A percentile compares a stretch with the other conserved stretches of the same genome.
Evolutionary conservation across 2,113 vertebrate species (phyloP).

Genomic region (Crotalus viridis): DNA sequence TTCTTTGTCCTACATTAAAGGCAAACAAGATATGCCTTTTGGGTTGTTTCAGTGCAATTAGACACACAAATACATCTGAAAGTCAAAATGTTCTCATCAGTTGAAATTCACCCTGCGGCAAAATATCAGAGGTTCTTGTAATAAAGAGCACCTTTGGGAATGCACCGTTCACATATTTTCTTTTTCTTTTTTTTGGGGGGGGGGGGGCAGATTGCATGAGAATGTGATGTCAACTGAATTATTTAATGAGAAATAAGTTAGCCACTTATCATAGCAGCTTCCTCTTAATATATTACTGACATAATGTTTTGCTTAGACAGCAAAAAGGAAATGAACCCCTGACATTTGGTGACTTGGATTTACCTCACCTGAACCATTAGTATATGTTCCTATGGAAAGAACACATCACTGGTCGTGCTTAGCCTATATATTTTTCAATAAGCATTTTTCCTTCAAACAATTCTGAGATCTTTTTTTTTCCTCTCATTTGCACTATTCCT

Average conservation of each 20-base stretch:
- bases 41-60: constrained; percentile 17
- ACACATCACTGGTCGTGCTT: background rate
- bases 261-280: background rate
- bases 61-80: constrained; percentile 22
- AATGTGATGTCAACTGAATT: constrained; percentile 5
- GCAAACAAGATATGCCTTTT: background rate
- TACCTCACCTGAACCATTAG: constrained; percentile 35
- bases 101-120: constrained; percentile 13
- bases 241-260: constrained; percentile 33
- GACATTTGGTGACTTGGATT: constrained; percentile 30
- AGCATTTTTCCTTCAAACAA: background rate
- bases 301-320: background rate
- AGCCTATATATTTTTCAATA: background rate
- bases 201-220: background rate
- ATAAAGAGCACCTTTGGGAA: constrained; percentile 2
- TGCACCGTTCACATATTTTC: background rate
- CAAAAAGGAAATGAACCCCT: constrained; percentile 38
- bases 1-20: background rate
- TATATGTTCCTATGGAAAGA: constrained; percentile 24
- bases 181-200: background rate
- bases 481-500: background rate
- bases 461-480: background rate
- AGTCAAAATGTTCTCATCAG: constrained; percentile 14
- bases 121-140: constrained; percentile 7
- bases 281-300: background rate